These are phyloP conservation scores for Triplophysa rosa DNA, from an alignment of 2,113 vertebrate genomes.

Conservation along the genomic window DNA sequence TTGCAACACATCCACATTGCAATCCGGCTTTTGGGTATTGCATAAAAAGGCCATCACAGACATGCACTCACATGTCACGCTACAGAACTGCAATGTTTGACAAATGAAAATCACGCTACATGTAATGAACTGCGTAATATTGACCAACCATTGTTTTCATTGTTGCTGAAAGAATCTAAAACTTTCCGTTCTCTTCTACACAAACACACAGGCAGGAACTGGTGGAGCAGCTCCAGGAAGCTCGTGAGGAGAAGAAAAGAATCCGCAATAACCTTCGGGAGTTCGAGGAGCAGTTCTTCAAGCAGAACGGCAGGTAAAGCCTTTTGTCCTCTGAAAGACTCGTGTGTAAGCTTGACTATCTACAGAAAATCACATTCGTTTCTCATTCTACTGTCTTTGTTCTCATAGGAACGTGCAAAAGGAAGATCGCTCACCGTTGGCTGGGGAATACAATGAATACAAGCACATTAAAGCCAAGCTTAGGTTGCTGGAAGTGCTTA, in stretches of 20 bases:
- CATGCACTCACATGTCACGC: no score
- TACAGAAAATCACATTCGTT: neutral
- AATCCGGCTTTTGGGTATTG: no score
- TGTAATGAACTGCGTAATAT: neutral
- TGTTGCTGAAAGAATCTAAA: conserved; percentile 14
- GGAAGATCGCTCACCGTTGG: conserved; percentile 91
- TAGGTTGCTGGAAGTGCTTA: conserved; percentile 91
- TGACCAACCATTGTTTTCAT: neutral
- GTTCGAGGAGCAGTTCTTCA: conserved; percentile 95
- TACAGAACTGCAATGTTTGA: neutral
- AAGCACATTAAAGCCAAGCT: conserved; percentile 97
- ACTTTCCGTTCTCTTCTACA: neutral
- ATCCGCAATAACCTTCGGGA: conserved; percentile 93
- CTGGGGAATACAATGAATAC: conserved; percentile 92
- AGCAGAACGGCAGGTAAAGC: conserved; percentile 91
- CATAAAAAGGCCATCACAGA: no score
- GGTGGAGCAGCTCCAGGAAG: conserved; percentile 91
- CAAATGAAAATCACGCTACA: neutral
- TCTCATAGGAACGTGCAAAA: conserved; percentile 87
- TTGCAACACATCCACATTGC: no score
- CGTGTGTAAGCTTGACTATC: neutral
- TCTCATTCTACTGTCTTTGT: neutral
- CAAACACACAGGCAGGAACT: conserved; percentile 83
- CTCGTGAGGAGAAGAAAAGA: conserved; percentile 93
- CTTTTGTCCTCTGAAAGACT: neutral